Conservation (phyloP, 2,888 invertebrate species). For the Eueremaeus valkanovi region DNA sequence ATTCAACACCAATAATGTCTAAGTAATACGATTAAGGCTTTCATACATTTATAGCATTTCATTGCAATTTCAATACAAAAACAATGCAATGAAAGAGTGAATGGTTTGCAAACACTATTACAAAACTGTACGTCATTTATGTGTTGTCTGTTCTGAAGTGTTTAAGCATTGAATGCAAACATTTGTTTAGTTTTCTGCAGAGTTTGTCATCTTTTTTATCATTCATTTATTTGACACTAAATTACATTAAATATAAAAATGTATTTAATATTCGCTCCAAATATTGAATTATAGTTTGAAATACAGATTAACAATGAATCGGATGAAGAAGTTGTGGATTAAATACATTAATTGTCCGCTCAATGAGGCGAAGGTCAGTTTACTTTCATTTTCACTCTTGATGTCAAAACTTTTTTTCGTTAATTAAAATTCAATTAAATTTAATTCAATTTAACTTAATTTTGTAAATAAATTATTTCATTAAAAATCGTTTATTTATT, state of each 20-base stretch:
- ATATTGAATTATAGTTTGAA: too few relatives aligned
- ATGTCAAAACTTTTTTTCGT: neutral
- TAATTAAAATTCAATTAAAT: neutral
- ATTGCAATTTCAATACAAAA: too few relatives aligned
- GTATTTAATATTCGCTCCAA: too few relatives aligned
- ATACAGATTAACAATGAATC: neutral
- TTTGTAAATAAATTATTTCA: neutral
- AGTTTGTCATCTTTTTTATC: neutral
- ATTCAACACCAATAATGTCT: too few relatives aligned
- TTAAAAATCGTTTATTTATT: neutral
- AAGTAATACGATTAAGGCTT: too few relatives aligned
- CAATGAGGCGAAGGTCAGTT: neutral
- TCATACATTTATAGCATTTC: too few relatives aligned
- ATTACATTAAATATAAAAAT: neutral
- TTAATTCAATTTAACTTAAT: neutral
- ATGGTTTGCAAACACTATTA: too few relatives aligned
- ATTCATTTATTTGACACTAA: neutral
- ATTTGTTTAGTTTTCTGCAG: neutral
- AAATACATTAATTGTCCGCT: neutral
- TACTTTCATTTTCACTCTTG: neutral
- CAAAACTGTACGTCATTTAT: neutral
- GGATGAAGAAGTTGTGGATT: conserved; percentile 18
- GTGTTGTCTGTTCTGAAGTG: neutral
- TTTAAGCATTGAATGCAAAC: neutral
- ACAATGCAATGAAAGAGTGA: too few relatives aligned